Conservation (phyloP, 2,797 vertebrate species). For the Ctenosaura bakeri region DNA sequence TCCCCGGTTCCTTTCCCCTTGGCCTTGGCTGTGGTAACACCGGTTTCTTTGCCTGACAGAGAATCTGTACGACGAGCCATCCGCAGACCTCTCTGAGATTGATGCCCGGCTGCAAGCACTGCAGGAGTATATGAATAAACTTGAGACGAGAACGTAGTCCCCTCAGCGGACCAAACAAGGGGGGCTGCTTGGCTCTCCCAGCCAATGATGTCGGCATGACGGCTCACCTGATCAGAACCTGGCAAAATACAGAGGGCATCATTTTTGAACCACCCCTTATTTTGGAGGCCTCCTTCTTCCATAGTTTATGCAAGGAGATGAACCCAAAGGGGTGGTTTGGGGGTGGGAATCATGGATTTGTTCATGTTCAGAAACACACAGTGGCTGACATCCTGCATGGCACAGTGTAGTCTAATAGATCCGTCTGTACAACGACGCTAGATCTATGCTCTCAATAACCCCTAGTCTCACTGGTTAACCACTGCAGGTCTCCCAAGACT, state of each 20-base stretch:
- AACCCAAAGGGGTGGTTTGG: accelerated
- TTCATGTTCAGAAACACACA: neutral
- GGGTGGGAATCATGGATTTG: neutral
- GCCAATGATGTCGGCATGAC: no score
- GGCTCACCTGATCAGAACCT: neutral
- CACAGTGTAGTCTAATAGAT: no score
- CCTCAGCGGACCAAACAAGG: accelerated
- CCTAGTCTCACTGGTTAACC: no score
- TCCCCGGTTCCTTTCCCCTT: neutral
- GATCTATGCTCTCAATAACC: no score
- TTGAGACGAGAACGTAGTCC: slow-evolving; percentile 85
- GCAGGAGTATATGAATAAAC: slow-evolving; percentile 92
- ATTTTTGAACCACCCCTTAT: neutral
- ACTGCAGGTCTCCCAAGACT: no score
- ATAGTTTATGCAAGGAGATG: no score
- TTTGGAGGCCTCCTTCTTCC: no score
- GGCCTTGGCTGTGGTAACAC: neutral
- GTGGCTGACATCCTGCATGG: no score
- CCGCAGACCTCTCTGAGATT: slow-evolving; percentile 89
- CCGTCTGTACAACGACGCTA: no score
- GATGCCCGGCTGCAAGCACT: slow-evolving; percentile 91
- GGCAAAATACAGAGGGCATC: neutral
- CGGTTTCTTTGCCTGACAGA: slow-evolving; percentile 73
- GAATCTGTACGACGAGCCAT: slow-evolving; percentile 81
- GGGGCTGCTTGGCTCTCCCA: neutral